Percentiles rank a stretch among this genome's conserved stretches.
These are phyloP conservation scores for Coleophora deauratella DNA, from an alignment of 2,888 invertebrate species.

Conservation along the genomic window DNA sequence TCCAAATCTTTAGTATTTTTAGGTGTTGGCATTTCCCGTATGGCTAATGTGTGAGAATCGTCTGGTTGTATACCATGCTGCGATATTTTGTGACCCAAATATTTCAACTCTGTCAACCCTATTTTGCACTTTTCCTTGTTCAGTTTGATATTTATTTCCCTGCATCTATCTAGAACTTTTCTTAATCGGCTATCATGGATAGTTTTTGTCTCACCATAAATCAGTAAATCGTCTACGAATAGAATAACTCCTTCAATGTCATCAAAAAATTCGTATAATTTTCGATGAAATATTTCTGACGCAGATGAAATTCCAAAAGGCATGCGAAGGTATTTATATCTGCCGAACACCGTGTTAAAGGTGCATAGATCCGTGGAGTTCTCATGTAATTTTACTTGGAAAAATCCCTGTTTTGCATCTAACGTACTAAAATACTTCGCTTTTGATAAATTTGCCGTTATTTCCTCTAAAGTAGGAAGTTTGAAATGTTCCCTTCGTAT, in stretches of 20 bases:
- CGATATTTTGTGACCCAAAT: background rate
- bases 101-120: background rate
- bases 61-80: too few species aligned
- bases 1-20: too few species aligned
- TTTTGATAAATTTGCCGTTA: too few species aligned
- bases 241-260: too few species aligned
- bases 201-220: too few species aligned
- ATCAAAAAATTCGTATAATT: constrained; percentile 10
- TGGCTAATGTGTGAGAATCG: too few species aligned
- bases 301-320: constrained; percentile 20
- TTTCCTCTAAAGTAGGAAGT: constrained; percentile 12
- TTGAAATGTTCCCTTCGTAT: constrained; percentile 13
- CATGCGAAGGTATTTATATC: constrained; percentile 10
- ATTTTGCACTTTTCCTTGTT: background rate
- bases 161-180: background rate
- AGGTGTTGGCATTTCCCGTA: too few species aligned
- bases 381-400: constrained; percentile 8
- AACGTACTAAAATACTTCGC: too few species aligned
- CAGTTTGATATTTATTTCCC: background rate
- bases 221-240: too few species aligned
- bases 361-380: constrained; percentile 8
- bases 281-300: constrained; percentile 15
- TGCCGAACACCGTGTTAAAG: constrained; percentile 8
- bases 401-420: too few species aligned
- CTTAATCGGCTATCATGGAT: background rate